These are phyloP conservation scores for Riparia riparia DNA, from an alignment of 2,113 vertebrate species.

Conservation along the genomic window DNA sequence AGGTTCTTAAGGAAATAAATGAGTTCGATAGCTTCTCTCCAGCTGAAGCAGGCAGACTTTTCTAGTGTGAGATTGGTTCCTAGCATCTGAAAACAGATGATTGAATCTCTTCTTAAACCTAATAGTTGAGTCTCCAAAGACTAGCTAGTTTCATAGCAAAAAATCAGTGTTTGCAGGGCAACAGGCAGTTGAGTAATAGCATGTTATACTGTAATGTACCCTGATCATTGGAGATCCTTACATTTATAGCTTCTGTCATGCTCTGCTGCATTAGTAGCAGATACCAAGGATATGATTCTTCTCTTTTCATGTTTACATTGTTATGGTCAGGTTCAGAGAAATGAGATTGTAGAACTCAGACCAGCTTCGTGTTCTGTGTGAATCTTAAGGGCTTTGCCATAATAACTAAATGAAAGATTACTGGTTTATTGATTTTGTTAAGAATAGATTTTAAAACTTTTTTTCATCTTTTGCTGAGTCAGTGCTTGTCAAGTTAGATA, in stretches of 20 bases:
- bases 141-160: background rate
- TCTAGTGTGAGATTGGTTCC: rapidly evolving
- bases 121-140: background rate
- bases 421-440: background rate
- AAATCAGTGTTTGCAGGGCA: background rate
- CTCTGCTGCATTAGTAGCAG: background rate
- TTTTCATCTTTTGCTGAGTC: background rate
- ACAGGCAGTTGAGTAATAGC: background rate
- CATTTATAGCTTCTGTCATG: background rate
- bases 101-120: background rate
- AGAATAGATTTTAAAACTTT: background rate
- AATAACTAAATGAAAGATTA: background rate
- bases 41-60: background rate
- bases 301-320: background rate
- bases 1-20: background rate
- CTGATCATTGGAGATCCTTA: background rate
- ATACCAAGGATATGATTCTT: background rate
- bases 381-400: background rate
- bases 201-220: background rate
- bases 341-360: background rate
- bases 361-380: background rate
- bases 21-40: background rate
- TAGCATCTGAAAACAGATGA: background rate
- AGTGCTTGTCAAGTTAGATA: background rate
- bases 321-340: background rate